These are phyloP conservation scores for Tupaia chinensis DNA, from an alignment of 2,113 vertebrate genomes.

Conservation along the genomic window DNA sequence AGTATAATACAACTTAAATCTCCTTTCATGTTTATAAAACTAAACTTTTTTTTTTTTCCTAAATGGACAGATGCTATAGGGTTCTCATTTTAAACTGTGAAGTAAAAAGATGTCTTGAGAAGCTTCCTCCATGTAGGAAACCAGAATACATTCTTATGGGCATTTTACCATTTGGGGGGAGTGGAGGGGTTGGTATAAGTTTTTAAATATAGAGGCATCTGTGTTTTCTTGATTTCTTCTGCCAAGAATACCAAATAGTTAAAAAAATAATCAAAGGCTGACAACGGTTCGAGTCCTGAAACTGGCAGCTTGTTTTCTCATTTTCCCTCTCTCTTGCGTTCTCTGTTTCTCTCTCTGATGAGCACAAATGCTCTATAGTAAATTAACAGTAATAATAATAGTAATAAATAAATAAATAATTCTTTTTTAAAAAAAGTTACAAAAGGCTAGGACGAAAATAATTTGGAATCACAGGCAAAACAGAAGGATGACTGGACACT, in stretches of 20 bases:
- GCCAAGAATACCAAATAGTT: slow-evolving; percentile 56
- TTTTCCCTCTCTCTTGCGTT: no score
- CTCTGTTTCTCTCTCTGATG: no score
- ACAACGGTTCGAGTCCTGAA: no score
- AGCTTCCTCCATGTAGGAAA: neutral
- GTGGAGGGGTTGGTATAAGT: neutral
- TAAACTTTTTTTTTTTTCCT: neutral
- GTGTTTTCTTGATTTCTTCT: slow-evolving; percentile 36
- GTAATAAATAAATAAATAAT: no score
- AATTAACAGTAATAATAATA: no score
- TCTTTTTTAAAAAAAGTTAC: neutral
- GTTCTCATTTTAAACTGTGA: slow-evolving; percentile 61
- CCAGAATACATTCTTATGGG: neutral
- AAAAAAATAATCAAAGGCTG: slow-evolving; percentile 6
- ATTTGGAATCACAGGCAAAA: slow-evolving; percentile 41
- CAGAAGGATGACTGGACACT: neutral
- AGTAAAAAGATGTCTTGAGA: neutral
- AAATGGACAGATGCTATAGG: slow-evolving; percentile 38
- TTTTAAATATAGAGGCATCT: slow-evolving; percentile 54
- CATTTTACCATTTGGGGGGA: neutral
- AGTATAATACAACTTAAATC: slow-evolving; percentile 86
- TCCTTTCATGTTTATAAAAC: slow-evolving; percentile 82
- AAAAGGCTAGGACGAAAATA: slow-evolving; percentile 1
- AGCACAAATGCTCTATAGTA: no score
- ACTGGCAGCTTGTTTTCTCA: no score